phyloP scores from a whole-genome alignment of 2,888 invertebrate species.

The Chrysolina americana region DNA sequence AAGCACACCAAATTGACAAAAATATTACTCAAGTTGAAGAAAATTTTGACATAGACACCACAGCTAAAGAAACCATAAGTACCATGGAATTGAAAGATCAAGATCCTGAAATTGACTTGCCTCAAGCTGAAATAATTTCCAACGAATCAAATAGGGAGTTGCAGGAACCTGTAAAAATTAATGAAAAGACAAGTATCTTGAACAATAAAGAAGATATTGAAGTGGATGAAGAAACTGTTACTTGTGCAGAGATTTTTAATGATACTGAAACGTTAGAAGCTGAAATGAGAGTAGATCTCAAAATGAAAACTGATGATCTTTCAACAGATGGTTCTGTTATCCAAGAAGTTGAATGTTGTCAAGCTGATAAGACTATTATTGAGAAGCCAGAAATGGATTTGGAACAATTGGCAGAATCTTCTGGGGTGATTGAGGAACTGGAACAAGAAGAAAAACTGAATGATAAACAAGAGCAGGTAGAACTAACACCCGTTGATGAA shows the following conservation, averaged over 20 bases:
- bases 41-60: neutral
- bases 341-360: neutral
- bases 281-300: neutral
- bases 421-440: neutral
- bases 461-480: constrained; percentile 19
- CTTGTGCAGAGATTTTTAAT: neutral
- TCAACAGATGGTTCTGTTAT: neutral
- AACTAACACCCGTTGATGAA: constrained; percentile 2
- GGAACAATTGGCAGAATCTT: neutral
- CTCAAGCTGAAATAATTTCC: no score
- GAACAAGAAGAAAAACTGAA: neutral
- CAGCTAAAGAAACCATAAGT: neutral
- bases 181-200: neutral
- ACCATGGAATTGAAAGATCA: neutral
- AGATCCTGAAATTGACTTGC: neutral
- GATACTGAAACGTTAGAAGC: neutral
- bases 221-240: neutral
- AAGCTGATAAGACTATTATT: neutral
- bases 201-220: neutral
- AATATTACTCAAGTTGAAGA: constrained; percentile 14
- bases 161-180: neutral
- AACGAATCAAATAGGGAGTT: neutral
- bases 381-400: neutral
- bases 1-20: neutral
- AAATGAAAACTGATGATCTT: neutral